A percentile compares a stretch with the other conserved stretches of the same genome.
These are phyloP conservation scores for Leptarthrus brevirostris DNA, from an alignment of 2,888 invertebrate genomes.

Conservation along the genomic window DNA sequence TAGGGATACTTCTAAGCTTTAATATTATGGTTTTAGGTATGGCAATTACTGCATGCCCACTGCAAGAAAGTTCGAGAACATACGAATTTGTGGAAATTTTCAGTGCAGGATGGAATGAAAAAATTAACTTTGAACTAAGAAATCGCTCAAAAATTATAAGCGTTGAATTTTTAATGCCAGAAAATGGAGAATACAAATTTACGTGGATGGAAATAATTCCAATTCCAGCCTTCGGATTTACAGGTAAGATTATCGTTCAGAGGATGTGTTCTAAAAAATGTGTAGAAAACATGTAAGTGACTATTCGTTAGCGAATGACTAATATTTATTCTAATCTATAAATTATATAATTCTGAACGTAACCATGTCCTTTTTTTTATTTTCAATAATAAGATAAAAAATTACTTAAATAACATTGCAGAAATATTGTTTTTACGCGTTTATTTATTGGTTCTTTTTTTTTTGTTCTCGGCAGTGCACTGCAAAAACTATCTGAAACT, in stretches of 20 bases:
- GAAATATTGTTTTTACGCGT: too few species aligned
- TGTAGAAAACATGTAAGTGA: too few species aligned
- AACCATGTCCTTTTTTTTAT: too few species aligned
- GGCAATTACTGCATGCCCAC: conserved; percentile 70
- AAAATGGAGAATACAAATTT: conserved; percentile 79
- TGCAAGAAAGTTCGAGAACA: conserved; percentile 69
- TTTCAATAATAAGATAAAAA: too few species aligned
- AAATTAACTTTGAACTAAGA: conserved; percentile 70
- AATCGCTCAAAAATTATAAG: conserved; percentile 76
- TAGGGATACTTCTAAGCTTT: neutral
- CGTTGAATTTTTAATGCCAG: conserved; percentile 82
- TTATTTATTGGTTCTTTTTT: too few species aligned
- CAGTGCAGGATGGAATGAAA: conserved; percentile 84
- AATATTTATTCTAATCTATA: too few species aligned
- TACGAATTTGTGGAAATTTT: conserved; percentile 82
- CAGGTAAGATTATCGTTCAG: conserved; percentile 60
- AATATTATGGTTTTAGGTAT: conserved; percentile 63
- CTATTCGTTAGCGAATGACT: too few species aligned
- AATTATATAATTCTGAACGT: too few species aligned
- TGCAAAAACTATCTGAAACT: too few species aligned
- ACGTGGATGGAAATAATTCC: conserved; percentile 86
- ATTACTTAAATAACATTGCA: too few species aligned
- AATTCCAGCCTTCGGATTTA: conserved; percentile 66
- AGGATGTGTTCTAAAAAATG: too few species aligned
- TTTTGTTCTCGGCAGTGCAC: too few species aligned